Conservation (phyloP, 2,797 vertebrate species). For the Mionectes olivaceus region DNA sequence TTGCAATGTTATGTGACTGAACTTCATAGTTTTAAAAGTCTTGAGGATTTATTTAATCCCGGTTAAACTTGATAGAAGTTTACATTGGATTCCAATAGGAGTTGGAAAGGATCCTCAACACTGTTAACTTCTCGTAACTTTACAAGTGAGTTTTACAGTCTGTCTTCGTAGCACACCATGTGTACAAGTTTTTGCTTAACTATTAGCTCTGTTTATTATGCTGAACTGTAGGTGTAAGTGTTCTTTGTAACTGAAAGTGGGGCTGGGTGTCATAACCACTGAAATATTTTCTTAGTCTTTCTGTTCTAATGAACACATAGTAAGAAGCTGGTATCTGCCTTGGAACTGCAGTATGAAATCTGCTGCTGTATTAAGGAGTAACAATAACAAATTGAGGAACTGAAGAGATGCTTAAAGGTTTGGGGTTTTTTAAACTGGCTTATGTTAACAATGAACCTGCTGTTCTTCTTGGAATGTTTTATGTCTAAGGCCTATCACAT, state of each 20-base stretch:
- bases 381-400: not conserved
- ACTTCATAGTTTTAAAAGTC: not conserved
- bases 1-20: not conserved
- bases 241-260: not conserved
- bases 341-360: not conserved
- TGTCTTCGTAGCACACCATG: accelerated
- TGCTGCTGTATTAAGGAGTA: not conserved
- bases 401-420: not conserved
- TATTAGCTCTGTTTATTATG: not conserved
- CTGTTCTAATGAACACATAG: not conserved
- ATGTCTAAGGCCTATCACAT: not conserved
- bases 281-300: not conserved
- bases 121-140: not conserved
- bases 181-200: not conserved
- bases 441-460: not conserved
- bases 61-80: not conserved
- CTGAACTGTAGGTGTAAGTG: not conserved
- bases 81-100: not conserved
- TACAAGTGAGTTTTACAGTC: not conserved
- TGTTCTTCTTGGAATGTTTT: not conserved
- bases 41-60: not conserved
- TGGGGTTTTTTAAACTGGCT: accelerated
- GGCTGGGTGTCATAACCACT: not conserved
- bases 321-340: not conserved
- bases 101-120: not conserved